A percentile compares a stretch with the other conserved stretches of the same genome.
Evolutionary conservation across 1,140 invertebrate genomes (phyloP).

Genomic region (Doryteuthis pealeii): DNA sequence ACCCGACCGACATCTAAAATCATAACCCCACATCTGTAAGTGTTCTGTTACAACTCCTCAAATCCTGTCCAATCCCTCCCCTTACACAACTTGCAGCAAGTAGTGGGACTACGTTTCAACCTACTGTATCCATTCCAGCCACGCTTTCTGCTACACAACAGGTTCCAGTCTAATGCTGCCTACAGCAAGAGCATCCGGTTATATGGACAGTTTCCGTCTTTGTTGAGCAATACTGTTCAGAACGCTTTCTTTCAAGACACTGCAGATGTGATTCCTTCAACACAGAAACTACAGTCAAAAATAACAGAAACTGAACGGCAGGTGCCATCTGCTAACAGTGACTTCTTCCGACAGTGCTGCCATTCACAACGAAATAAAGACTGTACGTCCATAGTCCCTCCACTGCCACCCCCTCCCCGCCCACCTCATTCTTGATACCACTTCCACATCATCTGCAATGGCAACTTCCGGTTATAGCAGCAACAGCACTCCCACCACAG

Average conservation of each 20-base stretch:
- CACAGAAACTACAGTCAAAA: conserved; percentile 16
- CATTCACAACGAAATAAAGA: conserved; percentile 8
- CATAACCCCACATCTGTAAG: conserved; percentile 54
- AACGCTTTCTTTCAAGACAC: conserved; percentile 55
- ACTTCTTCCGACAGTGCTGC: background rate
- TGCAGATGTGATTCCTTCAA: conserved; percentile 20
- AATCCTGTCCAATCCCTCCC: conserved; percentile 64
- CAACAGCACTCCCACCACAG: conserved; percentile 32
- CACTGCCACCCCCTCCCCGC: background rate
- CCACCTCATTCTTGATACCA: background rate
- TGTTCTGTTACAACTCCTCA: conserved; percentile 66
- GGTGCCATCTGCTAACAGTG: background rate
- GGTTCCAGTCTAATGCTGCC: background rate
- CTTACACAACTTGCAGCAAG: conserved; percentile 63
- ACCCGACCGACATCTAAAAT: conserved; percentile 57
- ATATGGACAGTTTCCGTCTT: conserved; percentile 58
- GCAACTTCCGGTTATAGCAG: background rate
- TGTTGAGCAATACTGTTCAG: conserved; percentile 59
- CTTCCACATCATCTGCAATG: conserved; percentile 17
- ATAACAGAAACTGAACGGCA: conserved; percentile 21
- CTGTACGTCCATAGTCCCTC: background rate
- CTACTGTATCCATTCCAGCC: conserved; percentile 16
- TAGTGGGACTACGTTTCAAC: conserved; percentile 26
- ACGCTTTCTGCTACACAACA: conserved; percentile 2
- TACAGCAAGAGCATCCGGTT: conserved; percentile 31